Conservation (phyloP, 2,797 vertebrate genomes). For the Acanthornis magna region DNA sequence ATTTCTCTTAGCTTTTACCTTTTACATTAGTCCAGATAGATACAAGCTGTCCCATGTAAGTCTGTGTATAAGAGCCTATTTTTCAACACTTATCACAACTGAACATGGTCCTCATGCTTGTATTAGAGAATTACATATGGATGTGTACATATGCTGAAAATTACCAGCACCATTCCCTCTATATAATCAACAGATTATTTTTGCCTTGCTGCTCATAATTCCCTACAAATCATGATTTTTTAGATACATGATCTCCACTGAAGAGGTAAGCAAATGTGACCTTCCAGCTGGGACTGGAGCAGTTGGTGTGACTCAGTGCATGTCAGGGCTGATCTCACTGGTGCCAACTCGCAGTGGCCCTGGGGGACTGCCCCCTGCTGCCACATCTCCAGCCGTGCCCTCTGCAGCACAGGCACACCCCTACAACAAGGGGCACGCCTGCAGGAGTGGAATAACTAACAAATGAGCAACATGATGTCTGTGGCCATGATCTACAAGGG, state of each 20-base stretch:
- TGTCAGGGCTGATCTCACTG: not conserved
- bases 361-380: accelerated
- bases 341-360: not conserved
- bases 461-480: not conserved
- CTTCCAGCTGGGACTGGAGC: not conserved
- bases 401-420: not conserved
- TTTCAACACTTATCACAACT: not conserved
- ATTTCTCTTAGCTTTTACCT: not conserved
- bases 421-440: not conserved
- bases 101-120: not conserved
- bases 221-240: not conserved
- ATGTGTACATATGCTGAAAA: not conserved
- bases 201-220: not conserved
- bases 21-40: not conserved
- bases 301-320: not conserved
- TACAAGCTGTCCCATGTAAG: not conserved
- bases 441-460: not conserved
- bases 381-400: not conserved
- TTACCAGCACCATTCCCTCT: not conserved
- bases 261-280: not conserved
- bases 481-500: not conserved
- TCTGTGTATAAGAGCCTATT: not conserved
- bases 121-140: not conserved
- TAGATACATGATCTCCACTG: not conserved
- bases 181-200: not conserved